Conservation (phyloP, 2,888 invertebrate species). For the Deladenus siricidicola region DNA sequence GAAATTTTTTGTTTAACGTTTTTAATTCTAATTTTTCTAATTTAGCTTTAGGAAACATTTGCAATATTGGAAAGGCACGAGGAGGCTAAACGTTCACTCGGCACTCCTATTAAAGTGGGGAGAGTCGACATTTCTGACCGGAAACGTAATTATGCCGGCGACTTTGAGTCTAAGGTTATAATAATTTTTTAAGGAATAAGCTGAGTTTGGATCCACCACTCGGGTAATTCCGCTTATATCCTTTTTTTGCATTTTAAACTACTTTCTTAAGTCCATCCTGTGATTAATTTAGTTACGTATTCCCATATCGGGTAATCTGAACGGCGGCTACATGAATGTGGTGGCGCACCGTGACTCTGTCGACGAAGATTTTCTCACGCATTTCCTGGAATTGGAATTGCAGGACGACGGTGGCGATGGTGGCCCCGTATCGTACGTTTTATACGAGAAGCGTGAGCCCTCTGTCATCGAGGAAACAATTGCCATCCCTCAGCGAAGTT, state of each 20-base stretch:
- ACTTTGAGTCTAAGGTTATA: conserved; percentile 33
- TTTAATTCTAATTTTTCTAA: neutral
- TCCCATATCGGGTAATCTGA: conserved; percentile 38
- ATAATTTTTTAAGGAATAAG: too few species aligned
- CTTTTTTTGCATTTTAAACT: too few species aligned
- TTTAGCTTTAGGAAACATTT: conserved; percentile 5
- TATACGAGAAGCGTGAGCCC: neutral
- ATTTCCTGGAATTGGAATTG: conserved; percentile 13
- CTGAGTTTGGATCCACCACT: too few species aligned
- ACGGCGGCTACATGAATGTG: conserved; percentile 41
- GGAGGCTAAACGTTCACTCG: conserved; percentile 38
- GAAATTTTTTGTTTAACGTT: neutral
- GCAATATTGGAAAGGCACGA: conserved; percentile 42
- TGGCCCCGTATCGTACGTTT: too few species aligned
- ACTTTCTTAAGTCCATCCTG: neutral
- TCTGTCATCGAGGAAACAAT: neutral
- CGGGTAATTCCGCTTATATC: too few species aligned
- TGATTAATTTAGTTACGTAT: conserved; percentile 37
- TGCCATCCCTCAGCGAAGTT: conserved; percentile 1
- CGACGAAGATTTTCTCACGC: conserved; percentile 25
- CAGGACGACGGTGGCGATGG: neutral
- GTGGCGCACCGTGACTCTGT: conserved; percentile 26
- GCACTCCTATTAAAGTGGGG: conserved; percentile 46
- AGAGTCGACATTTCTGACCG: conserved; percentile 44
- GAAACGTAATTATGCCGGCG: conserved; percentile 42